Evolutionary conservation across 1,140 invertebrate genomes (phyloP).

Genomic region (Drosophila willistoni): DNA sequence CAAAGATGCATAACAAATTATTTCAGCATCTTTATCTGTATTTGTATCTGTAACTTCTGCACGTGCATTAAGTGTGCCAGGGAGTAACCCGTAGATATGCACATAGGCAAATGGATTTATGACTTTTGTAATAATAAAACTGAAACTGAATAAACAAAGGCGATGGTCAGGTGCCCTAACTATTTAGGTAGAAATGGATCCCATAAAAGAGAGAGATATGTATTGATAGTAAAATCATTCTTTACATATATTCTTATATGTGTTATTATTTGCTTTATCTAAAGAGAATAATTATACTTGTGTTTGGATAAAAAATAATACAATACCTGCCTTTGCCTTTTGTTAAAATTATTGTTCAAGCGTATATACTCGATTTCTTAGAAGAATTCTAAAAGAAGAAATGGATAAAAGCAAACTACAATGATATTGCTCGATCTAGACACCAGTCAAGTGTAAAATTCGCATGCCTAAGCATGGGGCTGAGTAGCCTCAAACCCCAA

Average conservation of each 20-base stretch:
- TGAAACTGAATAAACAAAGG: neutral
- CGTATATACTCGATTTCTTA: slow-evolving; percentile 3
- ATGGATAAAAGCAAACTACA: neutral
- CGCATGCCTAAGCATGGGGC: slow-evolving; percentile 39
- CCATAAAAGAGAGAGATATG: no score
- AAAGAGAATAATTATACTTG: no score
- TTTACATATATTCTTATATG: no score
- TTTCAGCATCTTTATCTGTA: slow-evolving; percentile 1
- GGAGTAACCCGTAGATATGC: neutral
- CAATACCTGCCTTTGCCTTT: no score
- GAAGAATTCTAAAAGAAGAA: slow-evolving; percentile 32
- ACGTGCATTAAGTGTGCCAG: slow-evolving; percentile 11
- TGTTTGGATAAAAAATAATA: no score
- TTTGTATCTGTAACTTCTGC: neutral
- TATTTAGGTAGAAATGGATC: neutral
- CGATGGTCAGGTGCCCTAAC: neutral
- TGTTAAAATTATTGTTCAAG: neutral
- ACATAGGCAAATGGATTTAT: neutral
- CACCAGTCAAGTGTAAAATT: slow-evolving; percentile 44
- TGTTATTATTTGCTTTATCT: no score
- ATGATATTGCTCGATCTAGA: slow-evolving; percentile 38
- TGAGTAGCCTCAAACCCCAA: neutral
- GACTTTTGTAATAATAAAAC: neutral
- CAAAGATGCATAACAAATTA: slow-evolving; percentile 4
- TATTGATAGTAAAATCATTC: no score